Percentiles rank a stretch among this genome's conserved stretches.
phyloP scores from a whole-genome alignment of 30 jellyfish, hydroid and myxozoan species.

The Chrysaora quinquecirrha region DNA sequence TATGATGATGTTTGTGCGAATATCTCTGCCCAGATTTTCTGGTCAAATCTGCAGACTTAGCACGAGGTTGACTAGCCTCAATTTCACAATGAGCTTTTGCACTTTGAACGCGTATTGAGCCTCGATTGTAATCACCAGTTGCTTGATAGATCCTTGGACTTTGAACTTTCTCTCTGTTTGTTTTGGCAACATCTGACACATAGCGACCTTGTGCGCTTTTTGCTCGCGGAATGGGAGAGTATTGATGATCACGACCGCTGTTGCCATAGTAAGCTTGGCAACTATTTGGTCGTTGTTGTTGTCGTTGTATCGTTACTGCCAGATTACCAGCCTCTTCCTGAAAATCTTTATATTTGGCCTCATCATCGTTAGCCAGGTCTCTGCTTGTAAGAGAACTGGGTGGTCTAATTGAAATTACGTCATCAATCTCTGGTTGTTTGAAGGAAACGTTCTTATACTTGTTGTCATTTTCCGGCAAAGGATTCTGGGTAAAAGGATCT shows the following conservation, averaged over 20 bases:
- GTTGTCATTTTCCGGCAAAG: background rate
- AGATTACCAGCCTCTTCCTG: background rate
- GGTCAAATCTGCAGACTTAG: constrained; percentile 2
- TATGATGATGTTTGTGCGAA: constrained; percentile 22
- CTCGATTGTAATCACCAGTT: background rate
- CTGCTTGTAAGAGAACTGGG: background rate
- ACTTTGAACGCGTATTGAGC: constrained; percentile 11
- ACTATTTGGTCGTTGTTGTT: background rate
- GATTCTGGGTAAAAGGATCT: constrained; percentile 5
- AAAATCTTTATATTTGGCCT: background rate
- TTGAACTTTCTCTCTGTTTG: background rate
- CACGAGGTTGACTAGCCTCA: background rate
- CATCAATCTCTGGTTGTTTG: background rate
- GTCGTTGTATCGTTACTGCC: background rate
- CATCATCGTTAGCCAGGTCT: background rate
- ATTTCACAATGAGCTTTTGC: background rate
- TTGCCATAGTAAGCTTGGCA: background rate
- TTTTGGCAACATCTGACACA: background rate
- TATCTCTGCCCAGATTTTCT: background rate
- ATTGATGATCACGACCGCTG: background rate
- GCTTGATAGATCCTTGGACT: background rate
- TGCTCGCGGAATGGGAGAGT: background rate
- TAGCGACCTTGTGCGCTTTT: constrained; percentile 5
- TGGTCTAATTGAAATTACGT: background rate
- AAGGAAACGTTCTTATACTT: background rate